Conservation (phyloP, 2,113 vertebrate genomes). For the Suncus etruscus region DNA sequence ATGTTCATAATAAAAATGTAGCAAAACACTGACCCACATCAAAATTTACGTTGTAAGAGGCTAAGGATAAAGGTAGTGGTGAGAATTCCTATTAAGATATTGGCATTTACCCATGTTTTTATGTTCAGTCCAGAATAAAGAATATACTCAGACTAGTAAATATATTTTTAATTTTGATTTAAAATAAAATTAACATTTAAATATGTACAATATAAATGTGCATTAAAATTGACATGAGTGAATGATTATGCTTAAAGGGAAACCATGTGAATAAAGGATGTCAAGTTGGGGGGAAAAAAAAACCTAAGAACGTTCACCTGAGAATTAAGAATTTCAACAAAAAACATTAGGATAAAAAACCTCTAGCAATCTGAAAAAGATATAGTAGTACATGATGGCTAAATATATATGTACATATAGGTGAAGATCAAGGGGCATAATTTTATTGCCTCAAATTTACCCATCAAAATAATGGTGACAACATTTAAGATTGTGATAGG, state of each 20-base stretch:
- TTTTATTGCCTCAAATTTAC: background rate
- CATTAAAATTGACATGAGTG: constrained; percentile 47
- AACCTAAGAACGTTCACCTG: background rate
- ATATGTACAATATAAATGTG: background rate
- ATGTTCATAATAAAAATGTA: constrained; percentile 14
- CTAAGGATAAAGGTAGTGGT: constrained; percentile 32
- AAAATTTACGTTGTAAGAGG: background rate
- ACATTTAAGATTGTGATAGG: constrained; percentile 24
- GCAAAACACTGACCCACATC: no score
- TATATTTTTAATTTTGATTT: constrained; percentile 22
- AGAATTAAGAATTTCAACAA: constrained; percentile 52
- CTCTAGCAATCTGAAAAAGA: constrained; percentile 32
- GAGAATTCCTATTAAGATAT: background rate
- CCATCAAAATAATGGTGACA: constrained; percentile 46
- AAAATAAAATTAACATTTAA: background rate
- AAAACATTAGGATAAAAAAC: constrained; percentile 39
- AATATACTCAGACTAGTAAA: constrained; percentile 17
- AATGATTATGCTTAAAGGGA: constrained; percentile 21
- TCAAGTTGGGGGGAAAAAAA: constrained; percentile 10
- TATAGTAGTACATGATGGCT: constrained; percentile 4
- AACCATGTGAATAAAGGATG: constrained; percentile 20
- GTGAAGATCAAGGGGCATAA: constrained; percentile 44
- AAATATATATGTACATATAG: constrained; percentile 2
- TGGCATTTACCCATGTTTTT: constrained; percentile 20
- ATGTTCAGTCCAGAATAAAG: constrained; percentile 47